phyloP scores from a whole-genome alignment of 2,888 invertebrate species.

The Drosophila paracracens region DNA sequence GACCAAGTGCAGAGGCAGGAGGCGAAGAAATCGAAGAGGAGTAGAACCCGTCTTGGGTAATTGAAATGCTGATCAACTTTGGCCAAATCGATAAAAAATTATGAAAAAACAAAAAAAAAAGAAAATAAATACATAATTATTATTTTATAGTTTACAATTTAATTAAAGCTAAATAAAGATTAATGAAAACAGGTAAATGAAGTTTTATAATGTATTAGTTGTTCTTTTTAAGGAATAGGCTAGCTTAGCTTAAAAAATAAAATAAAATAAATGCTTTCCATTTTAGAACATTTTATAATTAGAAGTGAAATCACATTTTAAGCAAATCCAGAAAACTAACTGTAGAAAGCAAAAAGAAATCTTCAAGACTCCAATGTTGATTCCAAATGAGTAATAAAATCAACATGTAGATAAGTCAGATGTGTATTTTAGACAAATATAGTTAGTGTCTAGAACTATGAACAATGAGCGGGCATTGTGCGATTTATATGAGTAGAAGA shows the following conservation, averaged over 20 bases:
- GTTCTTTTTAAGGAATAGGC: too few relatives aligned
- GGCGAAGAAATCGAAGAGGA: background rate
- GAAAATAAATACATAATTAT: background rate
- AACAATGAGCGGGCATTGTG: constrained; percentile 49
- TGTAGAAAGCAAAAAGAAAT: background rate
- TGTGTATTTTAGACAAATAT: background rate
- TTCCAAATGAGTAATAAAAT: background rate
- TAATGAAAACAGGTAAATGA: too few relatives aligned
- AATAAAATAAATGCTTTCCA: background rate
- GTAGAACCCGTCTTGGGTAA: background rate
- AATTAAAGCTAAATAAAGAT: background rate
- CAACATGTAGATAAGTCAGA: background rate
- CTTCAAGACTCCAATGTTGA: background rate
- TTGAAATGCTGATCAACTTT: constrained; percentile 20
- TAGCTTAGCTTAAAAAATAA: background rate
- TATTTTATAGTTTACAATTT: background rate
- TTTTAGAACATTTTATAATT: background rate
- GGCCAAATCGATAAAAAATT: background rate
- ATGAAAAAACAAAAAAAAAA: background rate
- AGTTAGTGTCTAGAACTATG: background rate
- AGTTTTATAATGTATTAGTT: too few relatives aligned
- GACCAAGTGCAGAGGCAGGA: constrained; percentile 4
- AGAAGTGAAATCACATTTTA: background rate
- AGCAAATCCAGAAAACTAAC: background rate
- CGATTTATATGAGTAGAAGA: background rate